Evolutionary conservation across 2,797 vertebrate species (phyloP), one percentile per base, ranked within the genome.

Genomic region (Sciaenops ocellatus): DNA sequence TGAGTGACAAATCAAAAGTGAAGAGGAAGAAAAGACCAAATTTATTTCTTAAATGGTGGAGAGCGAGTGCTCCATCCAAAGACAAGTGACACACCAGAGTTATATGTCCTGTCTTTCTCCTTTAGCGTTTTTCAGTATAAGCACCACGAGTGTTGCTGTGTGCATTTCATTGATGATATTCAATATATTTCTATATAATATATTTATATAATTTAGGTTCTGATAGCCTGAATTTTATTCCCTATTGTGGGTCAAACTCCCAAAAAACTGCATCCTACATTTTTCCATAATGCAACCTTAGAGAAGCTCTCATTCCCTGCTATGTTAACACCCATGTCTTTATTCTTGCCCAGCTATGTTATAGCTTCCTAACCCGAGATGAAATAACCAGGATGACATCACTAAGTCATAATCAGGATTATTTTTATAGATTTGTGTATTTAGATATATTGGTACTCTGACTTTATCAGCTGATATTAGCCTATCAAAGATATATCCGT

Each of bases 1-100:
- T 26, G 69, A 66, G 44, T 46, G 59, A 34, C 48, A 30, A 61
- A 71, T 60, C 42, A 76, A 63, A 69, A 73, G 24, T 22, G 11
- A 73, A 30, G 44, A 66, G 26, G 26, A 59, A 1, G 16, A 47
- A 16, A 42, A 1, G 18, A n/a, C 11, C 6, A 18, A n/a, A 28
- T 76, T 17, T 38, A 38, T 46, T 63, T 71, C 20, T 18, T 55
- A 17, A 66, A 63, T 41, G 20, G 12, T 50, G 59, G 38, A 7
- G 73, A 59, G 6, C 3, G 30, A 61, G 47, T 7, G 51, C 28
- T 60, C 17, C 17, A 55, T 50, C 30, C 13, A 20, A 22, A 24
- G 44, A 26, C 50, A 60, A 69, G 51, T 41, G 8, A 51, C 26
- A 60, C 22, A 56, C 24, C 28, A 61, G 24, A 26, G 48, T 75